Evolutionary conservation across 92 coral and sea anemone species (phyloP), one percentile per base, ranked within the genome.

Genomic region (Zoanthus sansibaricus): DNA sequence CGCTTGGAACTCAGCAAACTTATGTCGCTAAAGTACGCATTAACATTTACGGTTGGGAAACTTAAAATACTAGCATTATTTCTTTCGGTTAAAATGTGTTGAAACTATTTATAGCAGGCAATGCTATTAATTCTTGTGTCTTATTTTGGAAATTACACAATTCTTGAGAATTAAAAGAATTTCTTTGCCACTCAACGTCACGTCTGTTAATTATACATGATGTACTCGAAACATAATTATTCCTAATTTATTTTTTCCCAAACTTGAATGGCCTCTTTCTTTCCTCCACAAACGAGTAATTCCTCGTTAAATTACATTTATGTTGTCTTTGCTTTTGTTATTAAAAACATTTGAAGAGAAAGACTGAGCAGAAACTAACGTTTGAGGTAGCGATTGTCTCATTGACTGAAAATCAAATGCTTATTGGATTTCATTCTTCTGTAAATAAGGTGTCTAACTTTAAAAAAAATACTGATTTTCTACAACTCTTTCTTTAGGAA

Each of bases 51-150:
- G 46, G 59, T 55, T 51, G 18, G 85, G 15, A 80, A 66, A 67
- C 16, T 64, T 14, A 5, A 13, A 80, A 80, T 80, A 64, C 64
- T 52, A 62, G 31, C 73, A 10, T 70, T 58, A 44, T 55, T n/a
- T 47, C 66, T 16, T 45, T 20, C n/a, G 15, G 32, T 14, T 45
- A 25, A 10, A 21, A 51, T 33, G 48, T 72, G 73, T 80, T 80
- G 46, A 66, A 55, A 42, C 72, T 80, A 80, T 80, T 80, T 62
- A 66, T 80, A 80, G 85, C 30, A 64, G 13, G 58, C 85, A 80
- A 67, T 64, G 18, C 21, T 21, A 62, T 49, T 64, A 64, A 45
- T 80, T 66, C 20, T 66, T 18, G 54, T 59, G 44, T 67, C 17
- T 64, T 37, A 78, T 47, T 62, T 70, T 70, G 70, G 70, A 16